Conservation (phyloP, 2,797 vertebrate species). For the Scomberomorus guttatus region DNA sequence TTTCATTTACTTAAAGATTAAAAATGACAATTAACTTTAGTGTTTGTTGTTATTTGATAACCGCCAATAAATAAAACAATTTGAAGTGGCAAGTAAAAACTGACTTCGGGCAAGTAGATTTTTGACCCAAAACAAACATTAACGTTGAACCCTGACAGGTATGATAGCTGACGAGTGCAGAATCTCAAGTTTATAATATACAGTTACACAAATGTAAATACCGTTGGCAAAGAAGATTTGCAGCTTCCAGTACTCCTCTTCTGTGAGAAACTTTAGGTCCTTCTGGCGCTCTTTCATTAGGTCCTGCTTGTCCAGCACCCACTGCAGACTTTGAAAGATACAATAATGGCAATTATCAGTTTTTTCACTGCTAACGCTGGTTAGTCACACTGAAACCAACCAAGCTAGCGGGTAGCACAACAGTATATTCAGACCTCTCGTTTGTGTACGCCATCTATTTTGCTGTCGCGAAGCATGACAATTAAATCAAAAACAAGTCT, state of each 20-base stretch:
- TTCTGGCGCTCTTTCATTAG: conserved; percentile 98
- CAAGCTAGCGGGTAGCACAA: conserved; percentile 8
- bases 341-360: background rate
- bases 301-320: conserved; percentile 99
- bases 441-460: background rate
- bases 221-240: conserved; percentile 99
- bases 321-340: conserved; percentile 89
- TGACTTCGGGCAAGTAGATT: too few species aligned
- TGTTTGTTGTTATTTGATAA: too few species aligned
- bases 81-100: too few species aligned
- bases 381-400: background rate
- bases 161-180: background rate
- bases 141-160: background rate
- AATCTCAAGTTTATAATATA: background rate
- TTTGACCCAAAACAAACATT: too few species aligned
- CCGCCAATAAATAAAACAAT: too few species aligned
- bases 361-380: background rate
- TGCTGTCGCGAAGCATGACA: background rate
- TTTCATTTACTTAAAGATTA: too few species aligned
- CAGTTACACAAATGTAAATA: conserved; percentile 62
- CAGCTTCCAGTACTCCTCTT: conserved; percentile 99
- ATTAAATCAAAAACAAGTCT: accelerated
- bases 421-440: background rate
- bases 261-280: conserved; percentile 96
- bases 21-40: too few species aligned